phyloP scores from a whole-genome alignment of 1,140 invertebrate species.

The Stenopsyche tienmushanensis region DNA sequence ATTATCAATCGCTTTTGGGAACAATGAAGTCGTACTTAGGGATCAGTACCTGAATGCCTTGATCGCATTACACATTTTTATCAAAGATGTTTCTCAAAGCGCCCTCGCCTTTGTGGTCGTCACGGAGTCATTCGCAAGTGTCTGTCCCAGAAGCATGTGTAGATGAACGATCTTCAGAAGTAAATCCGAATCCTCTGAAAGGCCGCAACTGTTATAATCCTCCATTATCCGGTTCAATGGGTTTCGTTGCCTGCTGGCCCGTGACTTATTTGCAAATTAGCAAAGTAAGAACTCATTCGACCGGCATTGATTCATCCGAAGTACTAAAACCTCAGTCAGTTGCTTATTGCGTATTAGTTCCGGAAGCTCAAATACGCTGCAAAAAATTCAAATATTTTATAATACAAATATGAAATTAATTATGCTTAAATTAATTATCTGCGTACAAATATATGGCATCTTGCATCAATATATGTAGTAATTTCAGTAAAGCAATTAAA shows the following conservation, averaged over 20 bases:
- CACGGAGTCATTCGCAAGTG: background rate
- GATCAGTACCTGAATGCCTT: too few species aligned
- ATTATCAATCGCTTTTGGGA: too few species aligned
- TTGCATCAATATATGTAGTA: too few species aligned
- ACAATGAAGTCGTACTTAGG: too few species aligned
- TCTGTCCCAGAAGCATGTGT: background rate
- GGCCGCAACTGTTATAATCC: constrained; percentile 3
- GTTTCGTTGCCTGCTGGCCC: constrained; percentile 8
- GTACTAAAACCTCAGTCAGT: too few species aligned
- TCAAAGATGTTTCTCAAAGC: constrained; percentile 3
- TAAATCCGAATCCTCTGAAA: background rate
- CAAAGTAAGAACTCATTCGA: background rate
- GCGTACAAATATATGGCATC: too few species aligned
- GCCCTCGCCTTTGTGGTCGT: background rate
- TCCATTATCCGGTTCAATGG: constrained; percentile 1
- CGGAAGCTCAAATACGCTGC: too few species aligned
- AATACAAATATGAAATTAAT: too few species aligned
- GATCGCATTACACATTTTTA: constrained; percentile 5
- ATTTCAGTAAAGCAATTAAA: too few species aligned
- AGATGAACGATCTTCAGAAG: constrained; percentile 1
- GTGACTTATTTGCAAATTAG: constrained; percentile 8
- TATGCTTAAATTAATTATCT: too few species aligned
- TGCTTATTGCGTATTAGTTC: too few species aligned
- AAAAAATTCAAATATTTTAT: too few species aligned
- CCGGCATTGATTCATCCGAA: background rate